Percentiles rank a stretch among this genome's conserved stretches.
phyloP scores from a whole-genome alignment of 2,113 vertebrate genomes.

The Alexandromys fortis region DNA sequence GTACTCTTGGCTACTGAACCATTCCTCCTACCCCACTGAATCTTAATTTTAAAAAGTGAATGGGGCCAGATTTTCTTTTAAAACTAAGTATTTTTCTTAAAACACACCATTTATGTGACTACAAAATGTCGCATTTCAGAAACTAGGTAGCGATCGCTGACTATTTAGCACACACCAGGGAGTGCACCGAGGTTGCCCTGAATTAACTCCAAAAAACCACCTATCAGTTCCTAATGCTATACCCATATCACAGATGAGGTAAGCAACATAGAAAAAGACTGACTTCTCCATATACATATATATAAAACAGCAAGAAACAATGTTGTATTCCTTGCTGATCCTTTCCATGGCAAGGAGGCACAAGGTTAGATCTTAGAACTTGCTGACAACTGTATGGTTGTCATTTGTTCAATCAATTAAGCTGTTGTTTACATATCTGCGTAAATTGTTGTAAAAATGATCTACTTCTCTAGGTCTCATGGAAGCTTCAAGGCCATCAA shows the following conservation, averaged over 20 bases:
- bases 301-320: not conserved
- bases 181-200: not conserved
- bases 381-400: not conserved
- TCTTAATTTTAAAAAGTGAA: not conserved
- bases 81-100: not conserved
- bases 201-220: not conserved
- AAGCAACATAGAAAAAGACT: not conserved
- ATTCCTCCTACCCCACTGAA: not conserved
- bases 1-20: not conserved
- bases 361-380: not conserved
- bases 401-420: not conserved
- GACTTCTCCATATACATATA: not conserved
- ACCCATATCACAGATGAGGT: not conserved
- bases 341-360: not conserved
- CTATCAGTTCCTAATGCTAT: no score
- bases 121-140: not conserved
- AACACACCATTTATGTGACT: not conserved
- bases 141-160: not conserved
- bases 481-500: not conserved
- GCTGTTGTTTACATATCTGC: not conserved
- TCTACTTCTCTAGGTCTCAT: not conserved
- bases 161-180: no score
- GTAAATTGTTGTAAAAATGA: not conserved
- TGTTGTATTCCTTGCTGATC: not conserved
- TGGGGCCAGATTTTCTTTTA: not conserved